A percentile compares a stretch with the other conserved stretches of the same genome.
These are phyloP conservation scores for Tupaia tana DNA, from an alignment of 2,113 vertebrate species.

Conservation along the genomic window DNA sequence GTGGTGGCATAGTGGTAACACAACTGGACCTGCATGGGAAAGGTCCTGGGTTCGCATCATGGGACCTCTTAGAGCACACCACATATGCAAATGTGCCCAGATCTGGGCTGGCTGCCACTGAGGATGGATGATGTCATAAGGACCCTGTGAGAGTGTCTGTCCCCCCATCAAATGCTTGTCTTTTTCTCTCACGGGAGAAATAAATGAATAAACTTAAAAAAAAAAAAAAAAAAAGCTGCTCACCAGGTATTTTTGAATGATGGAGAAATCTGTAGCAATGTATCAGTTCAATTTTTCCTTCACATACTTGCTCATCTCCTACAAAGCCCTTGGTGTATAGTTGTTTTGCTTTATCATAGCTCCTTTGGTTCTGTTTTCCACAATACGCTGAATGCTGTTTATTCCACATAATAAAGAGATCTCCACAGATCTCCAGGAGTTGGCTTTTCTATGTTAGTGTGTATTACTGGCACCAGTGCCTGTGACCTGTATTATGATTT, in stretches of 20 bases:
- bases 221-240: neutral
- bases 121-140: no score
- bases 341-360: neutral
- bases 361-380: neutral
- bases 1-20: no score
- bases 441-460: neutral
- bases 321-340: neutral
- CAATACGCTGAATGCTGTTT: neutral
- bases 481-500: neutral
- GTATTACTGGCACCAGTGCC: neutral
- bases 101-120: no score
- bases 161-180: no score
- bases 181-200: no score
- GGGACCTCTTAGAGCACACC: no score
- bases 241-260: neutral
- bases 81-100: no score
- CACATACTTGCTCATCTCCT: neutral
- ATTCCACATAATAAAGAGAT: neutral
- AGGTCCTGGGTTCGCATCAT: no score
- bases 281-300: conserved; percentile 34
- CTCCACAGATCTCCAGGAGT: neutral
- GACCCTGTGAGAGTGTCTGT: no score
- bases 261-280: conserved; percentile 32
- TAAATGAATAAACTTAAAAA: no score
- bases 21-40: no score